A percentile compares a stretch with the other conserved stretches of the same genome.
Conservation (phyloP, 2,113 vertebrate genomes). For the Zosterops lateralis region DNA sequence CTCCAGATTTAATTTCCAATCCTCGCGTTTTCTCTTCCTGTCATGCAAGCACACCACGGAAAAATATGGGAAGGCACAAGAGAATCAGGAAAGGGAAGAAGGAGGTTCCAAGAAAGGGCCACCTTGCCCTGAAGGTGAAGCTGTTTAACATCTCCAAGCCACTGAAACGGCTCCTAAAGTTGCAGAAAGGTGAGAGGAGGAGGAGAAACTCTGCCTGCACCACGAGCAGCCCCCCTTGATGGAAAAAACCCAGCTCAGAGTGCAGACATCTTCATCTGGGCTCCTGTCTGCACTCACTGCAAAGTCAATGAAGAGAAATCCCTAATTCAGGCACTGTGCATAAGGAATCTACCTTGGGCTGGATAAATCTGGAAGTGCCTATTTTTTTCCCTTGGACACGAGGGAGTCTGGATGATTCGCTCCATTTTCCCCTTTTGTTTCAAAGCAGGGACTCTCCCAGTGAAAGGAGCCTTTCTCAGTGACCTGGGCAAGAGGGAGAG, state of each 20-base stretch:
- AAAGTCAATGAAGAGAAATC: neutral
- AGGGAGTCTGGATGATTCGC: neutral
- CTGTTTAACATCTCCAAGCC: neutral
- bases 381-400: neutral
- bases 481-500: neutral
- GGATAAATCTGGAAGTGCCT: neutral
- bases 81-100: neutral
- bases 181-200: conserved; percentile 66
- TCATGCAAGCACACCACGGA: neutral
- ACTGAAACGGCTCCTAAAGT: conserved; percentile 32
- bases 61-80: neutral
- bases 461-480: neutral
- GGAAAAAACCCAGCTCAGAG: conserved; percentile 30
- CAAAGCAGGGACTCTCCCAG: neutral
- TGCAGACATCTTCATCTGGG: neutral
- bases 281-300: neutral
- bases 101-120: neutral
- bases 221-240: neutral
- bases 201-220: conserved; percentile 30
- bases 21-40: conserved; percentile 26
- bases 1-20: conserved; percentile 63
- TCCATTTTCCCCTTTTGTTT: neutral
- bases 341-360: neutral
- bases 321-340: neutral
- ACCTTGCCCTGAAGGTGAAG: neutral